Evolutionary conservation across 2,888 invertebrate species (phyloP), one percentile per base, ranked within the genome.

Genomic region (Tipula helvola): DNA sequence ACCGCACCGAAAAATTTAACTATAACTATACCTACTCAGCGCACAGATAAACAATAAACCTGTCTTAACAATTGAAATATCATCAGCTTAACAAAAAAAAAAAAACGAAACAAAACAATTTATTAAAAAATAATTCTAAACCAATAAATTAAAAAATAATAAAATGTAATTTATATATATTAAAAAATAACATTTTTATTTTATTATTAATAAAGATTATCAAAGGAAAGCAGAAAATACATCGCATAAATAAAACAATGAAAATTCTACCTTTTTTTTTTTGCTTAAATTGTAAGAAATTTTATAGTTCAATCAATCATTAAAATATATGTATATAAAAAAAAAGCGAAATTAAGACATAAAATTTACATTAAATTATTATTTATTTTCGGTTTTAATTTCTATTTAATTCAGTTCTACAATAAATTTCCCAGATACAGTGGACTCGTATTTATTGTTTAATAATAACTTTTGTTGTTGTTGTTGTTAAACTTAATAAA

Each of bases 81-180:
- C 71, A 71, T 71, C 71, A 28, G 71, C 71, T 28, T 71, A 71
- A 71, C 71, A 28, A 10, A 71, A 71, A 28, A 10, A 71, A 71
- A 28, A 71, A 18, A 28, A 71, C 1, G 28, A 28, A 28, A 28
- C 28, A 71, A 71, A 52, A 52, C 52, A 52, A 71, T 71, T 71
- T 71, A 71, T 71, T 71, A 71, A 71, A 71, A 71, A 28, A 71
- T 71, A 71, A 71, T 71, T 71, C 71, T 71, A 71, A 71, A 71
- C 71, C 71, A 71, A 71, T 71, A 71, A 71, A 71, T 71, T 71
- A 71, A 71, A 71, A 71, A 71, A 71, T 71, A 71, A 71, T 71
- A 71, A 71, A 71, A 71, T 71, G 28, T 71, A 71, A 71, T 71
- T 71, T 71, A 71, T 71, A 28, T 71, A 71, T 28, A 71, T 28